Base-by-base conservation (phyloP, 2,888 invertebrate genomes). In the Ethmia dodecea region DNA sequence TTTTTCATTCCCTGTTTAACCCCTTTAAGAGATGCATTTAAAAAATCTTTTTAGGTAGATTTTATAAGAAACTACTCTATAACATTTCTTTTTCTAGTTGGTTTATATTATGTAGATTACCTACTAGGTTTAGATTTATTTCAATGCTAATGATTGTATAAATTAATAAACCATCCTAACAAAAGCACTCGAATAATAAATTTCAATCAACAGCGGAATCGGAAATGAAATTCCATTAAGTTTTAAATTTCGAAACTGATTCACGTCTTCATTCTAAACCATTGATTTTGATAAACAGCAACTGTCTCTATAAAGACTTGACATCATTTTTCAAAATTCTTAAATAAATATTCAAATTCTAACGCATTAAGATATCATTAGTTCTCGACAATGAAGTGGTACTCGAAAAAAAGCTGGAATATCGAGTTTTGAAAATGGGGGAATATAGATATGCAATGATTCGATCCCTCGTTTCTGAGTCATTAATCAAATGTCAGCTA, bases 401-500 rank as follows among this genome's bases (percentile, higher is more conserved):
- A 28, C 40, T 42, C 34, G 35, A 49, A 48, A 49, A 45, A 42
- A 43, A 44, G 45, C 37, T 18, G 18, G 8, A 49, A 50, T 56
- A 49, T 55, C 46, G 51, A 47, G 56, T 53, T 58, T 54, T 55
- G 61, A 63, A 5, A 47, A 53, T 52, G 60, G 60, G 61, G 57
- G 58, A 46, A 45, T 59, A 58, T 55, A 66, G 64, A 67, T 63
- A 68, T 62, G 55, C 56, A 65, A 61, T 65, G 60, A 69, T 68
- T 63, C 62, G 43, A 50, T 49, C 55, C 67, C 76, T 72, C 51
- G 55, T 64, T 66, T 61, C 63, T 52, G 53, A 50, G 48, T 59
- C 79, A 84, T 84, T 81, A 81, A 84, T 84, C 84, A 84, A 81
- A 76, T 47, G 67, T 61, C 64, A 69, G 66, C 75, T 73, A 80